Base-by-base conservation (phyloP, 2,113 vertebrate genomes). In the Tragelaphus scriptus region DNA sequence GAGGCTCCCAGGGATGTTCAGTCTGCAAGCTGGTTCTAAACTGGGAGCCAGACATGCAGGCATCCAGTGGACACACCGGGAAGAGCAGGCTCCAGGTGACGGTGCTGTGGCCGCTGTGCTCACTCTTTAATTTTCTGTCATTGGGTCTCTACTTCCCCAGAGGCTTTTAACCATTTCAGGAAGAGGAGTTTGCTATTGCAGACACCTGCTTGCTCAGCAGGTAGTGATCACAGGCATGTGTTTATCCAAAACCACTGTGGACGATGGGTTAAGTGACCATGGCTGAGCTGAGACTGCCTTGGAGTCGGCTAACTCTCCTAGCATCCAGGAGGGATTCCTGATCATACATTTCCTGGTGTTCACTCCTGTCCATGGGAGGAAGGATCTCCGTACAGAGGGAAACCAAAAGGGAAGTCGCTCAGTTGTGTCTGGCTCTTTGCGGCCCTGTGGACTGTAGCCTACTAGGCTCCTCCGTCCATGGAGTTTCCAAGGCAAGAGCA, bases 71-170 rank as follows among this genome's bases (percentile, higher is more conserved):
- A 55, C 15, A 55, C 9, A 21, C 30, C 47, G 0, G 0, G 10
- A 2, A 21, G 17, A 23, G 51, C 11, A 1, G 49, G 17, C 11
- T 82, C 32, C 19, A 7, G 11, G 80, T 4, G 49, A 2, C 2
- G 0, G 9, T 5, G 32, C 81, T 56, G 51, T 23, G 3, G 17
- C 51, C 12, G 7, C 2, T 0, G 7, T 0, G 7, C 53, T 26
- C 13, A 30, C 17, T 1, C 80, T 82, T 53, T n/a, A 12, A 1
- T 55, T 53, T 9, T 81, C 49, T 55, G 49, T n/a, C 30, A 0
- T 2, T 7, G 49, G 49, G 49, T 53, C 80, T n/a, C 5, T 32
- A 1, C 49, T 53, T 53, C 2, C 19, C 80, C 80, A 53, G 80
- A 53, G 49, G 49, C 79, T n/a, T 53, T 21, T 53, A 81, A n/a